Evolutionary conservation across 2,888 invertebrate genomes (phyloP), one percentile per base, ranked within the genome.

Genomic region (Aproaerema taeniolella): DNA sequence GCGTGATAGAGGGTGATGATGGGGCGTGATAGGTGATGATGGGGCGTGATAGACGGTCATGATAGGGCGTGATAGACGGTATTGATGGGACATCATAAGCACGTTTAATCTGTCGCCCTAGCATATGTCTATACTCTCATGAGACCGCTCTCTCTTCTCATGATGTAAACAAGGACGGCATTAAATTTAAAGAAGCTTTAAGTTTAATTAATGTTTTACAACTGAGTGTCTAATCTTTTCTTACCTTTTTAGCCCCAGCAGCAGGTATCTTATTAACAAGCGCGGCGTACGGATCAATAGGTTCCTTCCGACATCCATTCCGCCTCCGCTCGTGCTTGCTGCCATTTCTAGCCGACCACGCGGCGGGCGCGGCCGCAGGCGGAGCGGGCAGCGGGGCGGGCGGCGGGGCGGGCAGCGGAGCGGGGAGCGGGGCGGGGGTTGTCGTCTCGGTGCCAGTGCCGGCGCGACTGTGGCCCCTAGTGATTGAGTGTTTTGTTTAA

Each of bases 191-290:
- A n/a, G n/a, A n/a, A n/a, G n/a, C n/a, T n/a, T n/a, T n/a, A n/a
- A n/a, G n/a, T n/a, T n/a, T n/a, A n/a, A n/a, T n/a, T n/a, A n/a
- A n/a, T n/a, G n/a, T n/a, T n/a, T n/a, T n/a, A n/a, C n/a, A n/a
- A n/a, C n/a, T n/a, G n/a, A n/a, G 25, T 2, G 10, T 20, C n/a
- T 2, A 16, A 2, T 6, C 20, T 26, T 13, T 10, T 15, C 26
- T 42, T 47, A 83, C 83, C 80, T 87, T 87, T 52, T 86, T 87
- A 8, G 67, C 76, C 0, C 86, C 86, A 1, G 72, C 75, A 1
- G 76, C 72, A 1, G 87, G 86, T 55, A 87, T 67, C 31, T 72
- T 61, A 20, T 79, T 68, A 0, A 85, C 86, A 14, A 87, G 74
- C 28, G 83, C 82, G 9, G 82, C 64, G 56, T 87, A 87, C 0